Base-by-base conservation (phyloP, 2,113 vertebrate species). In the Taxidea taxus region DNA sequence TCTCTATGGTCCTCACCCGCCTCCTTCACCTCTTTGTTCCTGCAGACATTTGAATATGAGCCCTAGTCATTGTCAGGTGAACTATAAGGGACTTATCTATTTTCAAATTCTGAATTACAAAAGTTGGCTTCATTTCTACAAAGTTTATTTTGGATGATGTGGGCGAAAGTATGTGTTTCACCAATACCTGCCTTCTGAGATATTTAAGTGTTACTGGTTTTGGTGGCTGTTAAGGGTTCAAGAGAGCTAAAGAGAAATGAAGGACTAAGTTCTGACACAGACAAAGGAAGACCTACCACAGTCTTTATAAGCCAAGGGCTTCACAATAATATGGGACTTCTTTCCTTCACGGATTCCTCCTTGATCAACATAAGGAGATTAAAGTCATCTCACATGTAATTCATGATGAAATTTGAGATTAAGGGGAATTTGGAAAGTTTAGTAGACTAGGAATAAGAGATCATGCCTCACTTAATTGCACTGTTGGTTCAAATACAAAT, bases 51-150 rank as follows among this genome's bases (percentile, higher is more conserved):
- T 80, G 51, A 49, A 72, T 0, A 29, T 39, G 18, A 84, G 39
- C 13, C 47, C 7, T 10, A 31, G n/a, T 37, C 23, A 20, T 6
- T 49, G 4, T 34, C 49, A 37, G 77, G 58, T 51, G 68, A 84
- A 92, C 58, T 87, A 72, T 6, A 58, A 18, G 16, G 34, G 8
- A 60, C 51, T 13, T 51, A 13, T 2, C 6, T 54, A 10, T 44
- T 81, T 75, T 90, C 56, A 97, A 77, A 77, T 62, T 82, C 89
- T 96, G 68, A 37, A 37, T 77, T n/a, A 83, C n/a, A 5, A 85
- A 94, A 78, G 10, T 29, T 92, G 29, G 34, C 44, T 51, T 70
- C 27, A 70, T 31, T 81, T 81, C 74, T 37, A 81, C 23, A 21
- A 44, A 37, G 3, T 39, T 3, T 81, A n/a, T 56, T 81, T 44